Base-by-base conservation (phyloP, 1,140 invertebrate species). In the Drosophila parabipectinata region DNA sequence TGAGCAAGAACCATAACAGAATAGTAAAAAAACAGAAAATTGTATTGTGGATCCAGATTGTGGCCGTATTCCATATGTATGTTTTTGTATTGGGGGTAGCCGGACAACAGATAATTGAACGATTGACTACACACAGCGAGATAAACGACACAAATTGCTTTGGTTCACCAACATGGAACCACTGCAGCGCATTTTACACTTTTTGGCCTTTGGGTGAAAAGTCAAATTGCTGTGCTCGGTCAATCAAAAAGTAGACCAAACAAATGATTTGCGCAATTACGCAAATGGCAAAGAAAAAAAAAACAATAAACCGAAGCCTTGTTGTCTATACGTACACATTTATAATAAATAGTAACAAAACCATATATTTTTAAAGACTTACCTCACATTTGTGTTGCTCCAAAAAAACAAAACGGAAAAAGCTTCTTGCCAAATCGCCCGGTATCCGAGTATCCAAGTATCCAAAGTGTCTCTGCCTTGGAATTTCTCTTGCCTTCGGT, bases 221-320 rank as follows among this genome's bases (percentile, higher is more conserved):
- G 82, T 78, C 81, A 85, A 87, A 72, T 88, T 88, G 77, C 51
- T 72, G 55, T 51, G 62, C 58, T 61, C 62, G 62, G 59, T 77
- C 74, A 87, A 85, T 85, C 74, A 83, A 88, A 87, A 88, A 79
- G 84, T 88, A 68, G 79, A 79, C 79, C 78, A 88, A 88, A 88
- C 83, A 88, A 88, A 77, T 77, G 48, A 88, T 88, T 88, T 73
- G 63, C 76, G 72, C 83, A 88, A 88, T 83, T 88, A 88, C 78
- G 73, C 75, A 87, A 84, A 77, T 12, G 14, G 57, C 52, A 66
- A 69, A 26, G 8, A 8, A 47, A 68, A 59, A 3, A 21, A 3
- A 21, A 21, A 18, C 18, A 21, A 47, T 45, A 74, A 53, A 45
- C 51, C 48, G 48, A 80, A 44, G 45, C 45, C 12, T 12, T 47